phyloP scores from a whole-genome alignment of 2,888 invertebrate genomes.

The Ptilodon capucinus region DNA sequence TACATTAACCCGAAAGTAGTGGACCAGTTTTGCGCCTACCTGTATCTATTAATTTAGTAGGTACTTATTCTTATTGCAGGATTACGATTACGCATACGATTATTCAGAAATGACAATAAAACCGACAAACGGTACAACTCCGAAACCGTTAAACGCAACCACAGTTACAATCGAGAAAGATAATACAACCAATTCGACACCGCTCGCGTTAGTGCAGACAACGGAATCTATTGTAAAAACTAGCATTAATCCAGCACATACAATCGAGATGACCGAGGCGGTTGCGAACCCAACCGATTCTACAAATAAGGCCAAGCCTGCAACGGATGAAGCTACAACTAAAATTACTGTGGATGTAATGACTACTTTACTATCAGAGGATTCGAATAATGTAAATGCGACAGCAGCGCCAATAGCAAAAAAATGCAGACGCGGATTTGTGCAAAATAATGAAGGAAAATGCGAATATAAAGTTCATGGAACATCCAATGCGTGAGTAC shows the following conservation, averaged over 20 bases:
- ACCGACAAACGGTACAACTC: slow-evolving; percentile 76
- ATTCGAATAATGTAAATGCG: slow-evolving; percentile 17
- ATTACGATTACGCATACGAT: slow-evolving; percentile 89
- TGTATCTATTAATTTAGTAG: background rate
- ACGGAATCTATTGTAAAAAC: slow-evolving; percentile 27
- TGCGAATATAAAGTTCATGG: slow-evolving; percentile 67
- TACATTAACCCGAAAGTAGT: background rate
- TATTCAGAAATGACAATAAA: slow-evolving; percentile 88
- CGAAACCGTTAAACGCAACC: slow-evolving; percentile 63
- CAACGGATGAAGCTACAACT: slow-evolving; percentile 13
- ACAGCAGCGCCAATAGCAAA: slow-evolving; percentile 21
- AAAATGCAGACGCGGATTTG: slow-evolving; percentile 67
- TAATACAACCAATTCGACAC: slow-evolving; percentile 38
- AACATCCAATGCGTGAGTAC: slow-evolving; percentile 69
- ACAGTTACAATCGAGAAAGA: slow-evolving; percentile 34
- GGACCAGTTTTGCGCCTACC: too few species aligned
- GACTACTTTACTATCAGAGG: slow-evolving; percentile 15
- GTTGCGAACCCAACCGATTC: slow-evolving; percentile 11
- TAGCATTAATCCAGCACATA: slow-evolving; percentile 26
- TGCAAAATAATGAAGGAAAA: slow-evolving; percentile 62
- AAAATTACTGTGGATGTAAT: slow-evolving; percentile 6
- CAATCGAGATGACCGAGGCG: slow-evolving; percentile 19
- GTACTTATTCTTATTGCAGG: slow-evolving; percentile 71
- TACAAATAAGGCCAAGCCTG: slow-evolving; percentile 10
- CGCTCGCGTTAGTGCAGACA: slow-evolving; percentile 25